Conservation (phyloP, 1,140 invertebrate species). For the Platyscapa corneri region DNA sequence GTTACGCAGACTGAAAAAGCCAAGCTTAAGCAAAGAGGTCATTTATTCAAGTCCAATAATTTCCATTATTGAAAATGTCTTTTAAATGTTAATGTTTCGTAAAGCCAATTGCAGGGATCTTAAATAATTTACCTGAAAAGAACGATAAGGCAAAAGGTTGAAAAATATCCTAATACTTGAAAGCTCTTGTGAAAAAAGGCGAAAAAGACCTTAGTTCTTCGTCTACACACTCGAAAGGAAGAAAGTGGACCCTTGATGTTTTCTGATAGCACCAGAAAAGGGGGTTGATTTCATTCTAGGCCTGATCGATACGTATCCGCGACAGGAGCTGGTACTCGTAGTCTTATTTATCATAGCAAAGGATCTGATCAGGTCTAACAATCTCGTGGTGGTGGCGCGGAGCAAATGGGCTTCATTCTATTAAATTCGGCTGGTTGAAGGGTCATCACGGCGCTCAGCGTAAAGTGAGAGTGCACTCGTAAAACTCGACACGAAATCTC, state of each 20-base stretch:
- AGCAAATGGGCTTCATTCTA: constrained; percentile 22
- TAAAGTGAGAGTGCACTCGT: not conserved
- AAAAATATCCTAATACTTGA: not conserved
- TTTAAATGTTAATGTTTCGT: too few species aligned
- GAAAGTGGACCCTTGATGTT: not conserved
- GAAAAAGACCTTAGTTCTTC: not conserved
- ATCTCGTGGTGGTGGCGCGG: not conserved
- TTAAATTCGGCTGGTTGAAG: constrained; percentile 26
- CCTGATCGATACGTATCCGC: not conserved
- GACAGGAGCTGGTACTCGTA: not conserved
- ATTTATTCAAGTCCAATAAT: too few species aligned
- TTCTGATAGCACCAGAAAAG: not conserved
- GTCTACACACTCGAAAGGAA: not conserved
- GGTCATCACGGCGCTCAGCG: not conserved
- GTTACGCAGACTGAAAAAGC: too few species aligned
- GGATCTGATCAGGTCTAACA: constrained; percentile 30
- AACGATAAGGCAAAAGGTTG: not conserved
- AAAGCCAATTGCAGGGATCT: too few species aligned
- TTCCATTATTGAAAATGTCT: too few species aligned
- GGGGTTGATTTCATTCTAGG: constrained; percentile 14
- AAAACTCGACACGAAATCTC: constrained; percentile 24
- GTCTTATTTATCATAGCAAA: constrained; percentile 30
- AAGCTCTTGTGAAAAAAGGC: not conserved
- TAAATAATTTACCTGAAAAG: too few species aligned
- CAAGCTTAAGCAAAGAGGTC: too few species aligned